These are phyloP conservation scores for Oryzias curvinotus DNA, from an alignment of 2,113 vertebrate genomes.

Conservation along the genomic window DNA sequence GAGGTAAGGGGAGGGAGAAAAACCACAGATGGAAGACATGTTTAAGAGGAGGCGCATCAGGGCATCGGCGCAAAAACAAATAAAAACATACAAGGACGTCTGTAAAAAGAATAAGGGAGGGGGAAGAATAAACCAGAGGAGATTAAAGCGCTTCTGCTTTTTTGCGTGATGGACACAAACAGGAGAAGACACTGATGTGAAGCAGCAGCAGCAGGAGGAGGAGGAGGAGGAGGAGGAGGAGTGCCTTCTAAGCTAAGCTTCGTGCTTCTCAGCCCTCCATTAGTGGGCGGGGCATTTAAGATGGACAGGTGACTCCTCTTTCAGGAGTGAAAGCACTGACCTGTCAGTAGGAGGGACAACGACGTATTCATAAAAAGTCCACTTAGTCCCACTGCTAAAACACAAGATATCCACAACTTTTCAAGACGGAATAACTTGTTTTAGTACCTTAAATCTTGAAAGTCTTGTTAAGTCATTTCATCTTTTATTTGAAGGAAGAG, in stretches of 20 bases:
- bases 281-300: slow-evolving; percentile 52
- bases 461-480: no score
- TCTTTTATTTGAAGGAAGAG: no score
- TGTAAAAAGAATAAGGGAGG: slow-evolving; percentile 18
- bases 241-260: slow-evolving; percentile 37
- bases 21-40: slow-evolving; percentile 42
- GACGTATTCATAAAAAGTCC: slow-evolving; percentile 22
- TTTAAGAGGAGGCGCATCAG: slow-evolving; percentile 20
- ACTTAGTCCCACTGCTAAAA: not conserved
- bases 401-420: no score
- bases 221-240: slow-evolving; percentile 21
- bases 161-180: slow-evolving; percentile 14
- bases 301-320: slow-evolving; percentile 61
- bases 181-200: no score
- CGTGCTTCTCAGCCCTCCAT: slow-evolving; percentile 28
- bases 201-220: no score
- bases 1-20: not conserved
- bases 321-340: slow-evolving; percentile 73
- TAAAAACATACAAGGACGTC: slow-evolving; percentile 21
- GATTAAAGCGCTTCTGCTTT: no score
- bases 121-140: slow-evolving; percentile 8
- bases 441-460: no score
- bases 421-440: no score
- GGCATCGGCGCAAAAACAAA: slow-evolving; percentile 7
- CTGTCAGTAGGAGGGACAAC: slow-evolving; percentile 44